Conservation (phyloP, 2,113 vertebrate genomes). For the Takifugu flavidus region DNA sequence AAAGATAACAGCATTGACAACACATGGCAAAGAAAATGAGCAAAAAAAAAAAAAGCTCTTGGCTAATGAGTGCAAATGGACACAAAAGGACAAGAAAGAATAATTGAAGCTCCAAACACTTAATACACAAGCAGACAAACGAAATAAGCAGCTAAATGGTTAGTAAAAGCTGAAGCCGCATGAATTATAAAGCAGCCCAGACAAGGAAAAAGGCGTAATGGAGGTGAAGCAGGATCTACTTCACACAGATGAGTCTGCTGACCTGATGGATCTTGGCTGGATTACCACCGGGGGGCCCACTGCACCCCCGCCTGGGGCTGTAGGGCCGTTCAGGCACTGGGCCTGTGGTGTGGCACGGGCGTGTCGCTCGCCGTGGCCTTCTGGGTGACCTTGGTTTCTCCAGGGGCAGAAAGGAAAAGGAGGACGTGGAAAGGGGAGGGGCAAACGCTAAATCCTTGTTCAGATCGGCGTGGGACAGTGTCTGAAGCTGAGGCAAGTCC, state of each 20-base stretch:
- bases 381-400: constrained; percentile 91
- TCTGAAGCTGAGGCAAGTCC: constrained; percentile 30
- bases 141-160: constrained; percentile 41
- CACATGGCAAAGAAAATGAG: not conserved
- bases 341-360: constrained; percentile 78
- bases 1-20: constrained; percentile 12
- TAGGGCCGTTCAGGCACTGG: constrained; percentile 78
- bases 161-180: constrained; percentile 42
- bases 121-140: constrained; percentile 21
- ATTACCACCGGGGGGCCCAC: constrained; percentile 73
- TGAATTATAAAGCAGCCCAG: constrained; percentile 42
- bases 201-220: constrained; percentile 41
- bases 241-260: constrained; percentile 86
- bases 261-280: constrained; percentile 78
- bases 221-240: constrained; percentile 58
- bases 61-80: constrained; percentile 2
- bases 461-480: constrained; percentile 34
- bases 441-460: constrained; percentile 38
- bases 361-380: constrained; percentile 81
- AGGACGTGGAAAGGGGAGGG: constrained; percentile 37
- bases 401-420: constrained; percentile 68
- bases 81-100: constrained; percentile 26
- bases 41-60: not conserved
- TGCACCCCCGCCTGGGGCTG: constrained; percentile 79
- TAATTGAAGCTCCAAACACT: constrained; percentile 22